Percentiles rank a stretch among this genome's conserved stretches.
These are phyloP conservation scores for Adelognathus sp. DNA, from an alignment of 2,888 invertebrate genomes.

Conservation along the genomic window DNA sequence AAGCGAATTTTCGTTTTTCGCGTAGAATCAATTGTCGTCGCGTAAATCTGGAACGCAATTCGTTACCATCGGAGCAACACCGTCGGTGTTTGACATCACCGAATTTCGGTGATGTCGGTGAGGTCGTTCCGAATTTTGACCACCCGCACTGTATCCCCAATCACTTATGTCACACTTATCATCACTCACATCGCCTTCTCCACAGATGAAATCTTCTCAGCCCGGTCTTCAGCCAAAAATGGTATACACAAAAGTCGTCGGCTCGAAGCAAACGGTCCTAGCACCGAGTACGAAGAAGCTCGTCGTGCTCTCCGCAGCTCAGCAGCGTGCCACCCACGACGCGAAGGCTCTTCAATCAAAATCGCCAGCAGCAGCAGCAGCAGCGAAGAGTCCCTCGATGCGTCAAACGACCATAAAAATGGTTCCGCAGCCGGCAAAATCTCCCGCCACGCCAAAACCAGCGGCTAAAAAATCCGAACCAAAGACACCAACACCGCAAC, in stretches of 20 bases:
- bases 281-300: conserved; percentile 76
- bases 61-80: no score
- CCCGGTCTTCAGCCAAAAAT: conserved; percentile 70
- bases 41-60: no score
- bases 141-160: no score
- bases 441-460: conserved; percentile 64
- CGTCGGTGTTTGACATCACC: no score
- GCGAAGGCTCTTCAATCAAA: conserved; percentile 51
- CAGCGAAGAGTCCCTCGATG: conserved; percentile 63
- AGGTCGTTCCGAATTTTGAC: no score
- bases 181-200: no score
- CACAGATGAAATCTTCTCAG: conserved; percentile 61
- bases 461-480: conserved; percentile 76
- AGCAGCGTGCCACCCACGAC: conserved; percentile 60
- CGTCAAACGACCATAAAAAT: conserved; percentile 83
- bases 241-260: conserved; percentile 74
- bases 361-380: conserved; percentile 50
- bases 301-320: conserved; percentile 63
- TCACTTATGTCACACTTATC: no score
- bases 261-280: conserved; percentile 76
- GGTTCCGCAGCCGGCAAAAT: conserved; percentile 64
- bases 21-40: no score
- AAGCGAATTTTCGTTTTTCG: no score
- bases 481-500: conserved; percentile 72
- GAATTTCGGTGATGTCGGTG: no score